A percentile compares a stretch with the other conserved stretches of the same genome.
Conservation (phyloP, 1,140 invertebrate species). For the Polypedilum pembai region DNA sequence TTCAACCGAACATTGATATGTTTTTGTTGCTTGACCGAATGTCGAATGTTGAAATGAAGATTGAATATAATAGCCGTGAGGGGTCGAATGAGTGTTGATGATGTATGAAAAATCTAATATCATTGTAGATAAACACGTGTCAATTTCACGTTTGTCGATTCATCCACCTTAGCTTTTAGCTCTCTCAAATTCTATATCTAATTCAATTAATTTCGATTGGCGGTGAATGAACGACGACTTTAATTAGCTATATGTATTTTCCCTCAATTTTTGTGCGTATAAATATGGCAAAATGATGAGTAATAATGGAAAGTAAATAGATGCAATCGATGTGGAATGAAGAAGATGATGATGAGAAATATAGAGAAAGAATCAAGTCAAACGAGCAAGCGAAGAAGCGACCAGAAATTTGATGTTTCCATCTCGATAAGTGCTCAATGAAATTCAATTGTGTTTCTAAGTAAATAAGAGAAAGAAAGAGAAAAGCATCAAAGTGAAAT, state of each 20-base stretch:
- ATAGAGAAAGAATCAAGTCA: background rate
- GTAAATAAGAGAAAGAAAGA: background rate
- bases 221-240: background rate
- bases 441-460: too few species aligned
- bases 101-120: too few species aligned
- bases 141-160: background rate
- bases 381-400: background rate
- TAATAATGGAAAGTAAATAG: conserved; percentile 9
- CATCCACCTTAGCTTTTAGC: too few species aligned
- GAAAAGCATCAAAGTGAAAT: conserved; percentile 5
- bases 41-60: too few species aligned
- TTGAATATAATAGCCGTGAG: too few species aligned
- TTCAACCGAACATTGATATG: too few species aligned
- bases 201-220: too few species aligned
- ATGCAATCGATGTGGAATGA: background rate
- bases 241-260: background rate
- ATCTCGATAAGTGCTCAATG: background rate
- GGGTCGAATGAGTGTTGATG: too few species aligned
- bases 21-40: too few species aligned
- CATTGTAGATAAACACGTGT: background rate
- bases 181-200: too few species aligned
- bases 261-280: background rate
- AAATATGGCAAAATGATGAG: background rate
- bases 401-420: conserved; percentile 11
- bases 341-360: background rate